Evolutionary conservation across 2,113 vertebrate genomes (phyloP).

Genomic region (Orientallactaga bullata): DNA sequence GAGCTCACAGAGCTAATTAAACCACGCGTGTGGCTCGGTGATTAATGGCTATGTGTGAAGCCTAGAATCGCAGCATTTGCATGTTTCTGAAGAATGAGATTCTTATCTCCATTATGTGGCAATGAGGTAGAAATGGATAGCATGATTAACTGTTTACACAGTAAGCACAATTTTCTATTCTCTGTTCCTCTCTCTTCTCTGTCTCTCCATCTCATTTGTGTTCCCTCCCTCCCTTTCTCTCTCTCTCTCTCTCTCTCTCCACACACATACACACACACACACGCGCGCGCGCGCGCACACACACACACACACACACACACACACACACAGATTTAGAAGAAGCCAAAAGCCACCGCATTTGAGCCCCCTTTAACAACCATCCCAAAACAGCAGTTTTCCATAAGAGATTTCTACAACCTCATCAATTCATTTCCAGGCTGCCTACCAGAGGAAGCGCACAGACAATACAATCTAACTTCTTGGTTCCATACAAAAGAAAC

Average conservation of each 20-base stretch:
- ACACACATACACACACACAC: too few relatives aligned
- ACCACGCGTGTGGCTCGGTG: conserved; percentile 7
- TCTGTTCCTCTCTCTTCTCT: background rate
- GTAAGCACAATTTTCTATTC: conserved; percentile 56
- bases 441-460: background rate
- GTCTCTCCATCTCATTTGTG: background rate
- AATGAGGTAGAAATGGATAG: conserved; percentile 44
- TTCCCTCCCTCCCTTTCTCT: background rate
- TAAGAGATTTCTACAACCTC: background rate
- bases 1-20: conserved; percentile 70
- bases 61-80: conserved; percentile 59
- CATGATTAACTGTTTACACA: conserved; percentile 60
- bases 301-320: too few relatives aligned
- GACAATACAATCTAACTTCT: background rate
- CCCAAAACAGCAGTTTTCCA: background rate
- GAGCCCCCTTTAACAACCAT: background rate
- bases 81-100: conserved; percentile 70
- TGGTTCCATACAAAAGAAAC: background rate
- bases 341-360: background rate
- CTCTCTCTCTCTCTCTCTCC: too few relatives aligned
- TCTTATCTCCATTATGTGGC: conserved; percentile 54
- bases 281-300: too few relatives aligned
- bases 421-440: background rate
- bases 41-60: conserved; percentile 59
- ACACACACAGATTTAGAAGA: conserved; percentile 13